Base-by-base conservation (phyloP, 2,113 vertebrate species). In the Panthera leo region DNA sequence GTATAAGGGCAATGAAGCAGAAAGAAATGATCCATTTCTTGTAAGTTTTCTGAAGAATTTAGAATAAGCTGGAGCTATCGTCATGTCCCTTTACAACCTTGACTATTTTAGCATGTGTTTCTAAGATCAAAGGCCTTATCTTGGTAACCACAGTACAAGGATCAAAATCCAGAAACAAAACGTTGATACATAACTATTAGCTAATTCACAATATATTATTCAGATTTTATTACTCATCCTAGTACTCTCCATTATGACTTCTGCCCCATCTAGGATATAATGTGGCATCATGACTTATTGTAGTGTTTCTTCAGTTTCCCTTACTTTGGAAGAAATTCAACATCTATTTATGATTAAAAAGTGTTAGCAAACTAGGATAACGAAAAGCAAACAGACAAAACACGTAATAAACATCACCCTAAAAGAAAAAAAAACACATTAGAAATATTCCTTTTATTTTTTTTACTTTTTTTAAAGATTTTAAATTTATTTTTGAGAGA, bases 241-340 rank as follows among this genome's bases (percentile, higher is more conserved):
- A 73, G 16, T 75, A 23, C 85, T 90, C 14, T 71, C 15, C 61
- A 78, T 85, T 34, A 63, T 39, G 27, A 19, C 21, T 79, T 79
- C 70, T 48, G 58, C 58, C 21, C 53, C 34, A 36, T 21, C 16
- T 93, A 89, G 58, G 55, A 88, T 89, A 84, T 25, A 82, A 89
- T 42, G 34, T 15, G 58, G 27, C 31, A 18, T 51, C 7, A 29
- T n/a, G 39, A 8, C 53, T 89, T 79, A 76, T 34, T 67, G 16
- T 67, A 15, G 82, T 58, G 18, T n/a, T 55, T 80, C n/a, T 27
- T 79, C 61, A 15, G 31, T 73, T 55, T 85, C 21, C n/a, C 85
- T 91, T 91, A 94, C 51, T 79, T 55, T 63, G 61, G 53, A 93
- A 93, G 53, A 91, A 65, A 94, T 82, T 93, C 5, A 94, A 73